Evolutionary conservation across 2,113 vertebrate species (phyloP).

Genomic region (Machaerirhynchus nigripectus): DNA sequence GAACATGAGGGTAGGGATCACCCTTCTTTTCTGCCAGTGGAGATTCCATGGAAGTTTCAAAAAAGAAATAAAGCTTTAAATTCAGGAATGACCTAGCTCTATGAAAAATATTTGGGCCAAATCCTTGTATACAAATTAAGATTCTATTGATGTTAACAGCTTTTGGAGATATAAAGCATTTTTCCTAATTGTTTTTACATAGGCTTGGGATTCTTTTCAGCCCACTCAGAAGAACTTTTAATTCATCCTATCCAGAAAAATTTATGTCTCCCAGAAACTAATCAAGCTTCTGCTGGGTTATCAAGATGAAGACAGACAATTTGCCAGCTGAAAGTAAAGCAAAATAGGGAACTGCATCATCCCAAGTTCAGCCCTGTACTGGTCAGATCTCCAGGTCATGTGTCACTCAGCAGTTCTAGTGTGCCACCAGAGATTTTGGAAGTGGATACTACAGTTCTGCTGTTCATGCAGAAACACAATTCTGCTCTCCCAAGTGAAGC

Average conservation of each 20-base stretch:
- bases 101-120: background rate
- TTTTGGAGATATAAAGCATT: background rate
- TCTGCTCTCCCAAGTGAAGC: background rate
- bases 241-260: background rate
- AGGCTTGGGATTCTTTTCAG: background rate
- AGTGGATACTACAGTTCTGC: background rate
- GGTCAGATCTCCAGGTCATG: background rate
- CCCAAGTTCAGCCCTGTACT: background rate
- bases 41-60: background rate
- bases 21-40: background rate
- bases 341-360: background rate
- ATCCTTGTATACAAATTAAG: background rate
- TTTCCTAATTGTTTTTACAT: background rate
- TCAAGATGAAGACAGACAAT: background rate
- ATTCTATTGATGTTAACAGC: background rate
- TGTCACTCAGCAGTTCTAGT: background rate
- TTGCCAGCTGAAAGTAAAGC: background rate
- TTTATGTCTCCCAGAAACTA: background rate
- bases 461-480: background rate
- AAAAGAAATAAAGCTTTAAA: background rate
- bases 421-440: background rate
- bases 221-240: background rate
- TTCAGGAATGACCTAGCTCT: background rate
- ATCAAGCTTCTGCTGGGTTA: background rate
- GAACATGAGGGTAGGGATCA: background rate